These are phyloP conservation scores for Pandemis cinnamomeana DNA, from an alignment of 2,888 invertebrate species.

Conservation along the genomic window DNA sequence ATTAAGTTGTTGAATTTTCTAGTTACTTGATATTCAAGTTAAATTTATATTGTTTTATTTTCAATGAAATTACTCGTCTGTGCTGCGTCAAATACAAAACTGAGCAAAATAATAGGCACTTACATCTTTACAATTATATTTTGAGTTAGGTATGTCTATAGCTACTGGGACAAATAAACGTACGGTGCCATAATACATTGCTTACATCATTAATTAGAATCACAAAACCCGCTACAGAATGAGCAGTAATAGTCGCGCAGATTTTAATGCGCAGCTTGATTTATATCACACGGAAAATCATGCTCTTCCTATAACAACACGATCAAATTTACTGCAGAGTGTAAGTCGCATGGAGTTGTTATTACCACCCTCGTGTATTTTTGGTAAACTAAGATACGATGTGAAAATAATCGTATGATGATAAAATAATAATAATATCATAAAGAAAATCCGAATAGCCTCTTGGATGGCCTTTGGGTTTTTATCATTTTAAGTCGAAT, in stretches of 20 bases:
- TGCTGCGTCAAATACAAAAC: no score
- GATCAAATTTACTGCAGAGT: conserved; percentile 54
- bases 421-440: no score
- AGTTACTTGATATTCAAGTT: no score
- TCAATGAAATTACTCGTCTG: no score
- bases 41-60: no score
- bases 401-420: no score
- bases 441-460: no score
- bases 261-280: conserved; percentile 47
- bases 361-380: conserved; percentile 34
- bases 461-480: no score
- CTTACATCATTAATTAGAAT: conserved; percentile 23
- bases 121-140: no score
- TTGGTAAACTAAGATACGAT: not conserved
- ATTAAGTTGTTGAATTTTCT: no score
- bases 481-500: no score
- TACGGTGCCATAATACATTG: not conserved
- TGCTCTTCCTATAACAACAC: conserved; percentile 57
- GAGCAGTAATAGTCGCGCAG: conserved; percentile 1
- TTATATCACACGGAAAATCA: conserved; percentile 51
- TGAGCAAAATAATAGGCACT: no score
- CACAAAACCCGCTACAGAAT: conserved; percentile 22
- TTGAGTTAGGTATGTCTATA: not conserved
- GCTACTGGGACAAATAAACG: not conserved
- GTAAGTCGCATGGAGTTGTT: conserved; percentile 45